These are phyloP conservation scores for Mythimna lalbum DNA, from an alignment of 2,888 invertebrate species.

Conservation along the genomic window DNA sequence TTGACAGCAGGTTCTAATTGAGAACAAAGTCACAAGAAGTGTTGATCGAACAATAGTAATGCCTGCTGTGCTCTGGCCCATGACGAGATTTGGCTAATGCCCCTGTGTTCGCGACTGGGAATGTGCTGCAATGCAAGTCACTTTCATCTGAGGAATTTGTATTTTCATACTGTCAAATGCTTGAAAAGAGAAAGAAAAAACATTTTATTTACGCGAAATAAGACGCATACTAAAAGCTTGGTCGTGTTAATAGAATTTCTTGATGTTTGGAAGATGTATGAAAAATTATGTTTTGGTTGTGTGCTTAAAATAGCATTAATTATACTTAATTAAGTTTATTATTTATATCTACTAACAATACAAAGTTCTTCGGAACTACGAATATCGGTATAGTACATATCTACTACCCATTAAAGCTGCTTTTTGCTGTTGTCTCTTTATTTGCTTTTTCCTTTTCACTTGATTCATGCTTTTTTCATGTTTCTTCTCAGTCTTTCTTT, in stretches of 20 bases:
- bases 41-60: slow-evolving; percentile 45
- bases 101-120: slow-evolving; percentile 48
- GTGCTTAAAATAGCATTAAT: too few species aligned
- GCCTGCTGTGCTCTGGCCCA: slow-evolving; percentile 59
- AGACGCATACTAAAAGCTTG: too few species aligned
- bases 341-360: too few species aligned
- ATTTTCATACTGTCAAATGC: slow-evolving; percentile 3
- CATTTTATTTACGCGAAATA: too few species aligned
- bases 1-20: slow-evolving; percentile 52
- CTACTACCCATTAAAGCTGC: not conserved
- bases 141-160: slow-evolving; percentile 6
- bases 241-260: not conserved
- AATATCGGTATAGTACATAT: not conserved
- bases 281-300: too few species aligned
- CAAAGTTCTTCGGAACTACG: not conserved
- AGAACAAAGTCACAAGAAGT: slow-evolving; percentile 47
- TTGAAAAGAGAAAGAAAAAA: too few species aligned
- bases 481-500: not conserved
- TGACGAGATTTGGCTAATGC: slow-evolving; percentile 65
- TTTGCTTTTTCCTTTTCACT: not conserved
- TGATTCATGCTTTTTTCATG: too few species aligned
- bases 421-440: not conserved
- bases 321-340: too few species aligned
- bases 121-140: slow-evolving; percentile 40
- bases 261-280: too few species aligned